A percentile compares a stretch with the other conserved stretches of the same genome.
Evolutionary conservation across 2,797 vertebrate species (phyloP).

Genomic region (Harpagifer antarcticus): DNA sequence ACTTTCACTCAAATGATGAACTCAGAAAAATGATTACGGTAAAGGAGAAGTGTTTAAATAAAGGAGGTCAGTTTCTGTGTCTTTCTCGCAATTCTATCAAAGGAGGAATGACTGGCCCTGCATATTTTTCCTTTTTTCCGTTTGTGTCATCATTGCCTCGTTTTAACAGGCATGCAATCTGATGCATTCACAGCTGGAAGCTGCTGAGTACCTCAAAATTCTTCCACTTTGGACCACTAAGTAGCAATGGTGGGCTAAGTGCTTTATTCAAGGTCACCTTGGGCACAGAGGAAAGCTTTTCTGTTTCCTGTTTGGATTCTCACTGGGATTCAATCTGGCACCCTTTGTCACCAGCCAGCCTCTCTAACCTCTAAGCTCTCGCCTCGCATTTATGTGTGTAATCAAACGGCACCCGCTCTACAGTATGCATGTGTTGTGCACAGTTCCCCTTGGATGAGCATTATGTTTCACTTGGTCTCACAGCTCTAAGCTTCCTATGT

Average conservation of each 20-base stretch:
- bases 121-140: constrained; percentile 8
- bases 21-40: background rate
- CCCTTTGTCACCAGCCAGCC: constrained; percentile 28
- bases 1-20: background rate
- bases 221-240: constrained; percentile 45
- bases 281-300: constrained; percentile 22
- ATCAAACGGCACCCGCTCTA: constrained; percentile 62
- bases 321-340: constrained; percentile 52
- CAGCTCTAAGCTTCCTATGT: constrained; percentile 71
- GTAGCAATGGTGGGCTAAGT: constrained; percentile 44
- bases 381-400: constrained; percentile 24
- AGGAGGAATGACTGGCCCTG: constrained; percentile 14
- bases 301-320: constrained; percentile 23
- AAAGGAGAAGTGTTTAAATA: background rate
- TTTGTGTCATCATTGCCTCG: constrained; percentile 24
- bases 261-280: constrained; percentile 72
- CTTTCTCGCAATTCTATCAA: background rate
- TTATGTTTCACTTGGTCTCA: constrained; percentile 78
- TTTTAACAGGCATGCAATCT: constrained; percentile 65
- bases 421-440: constrained; percentile 69
- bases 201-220: constrained; percentile 58
- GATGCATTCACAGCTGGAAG: constrained; percentile 75
- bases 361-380: constrained; percentile 40
- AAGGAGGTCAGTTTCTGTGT: constrained; percentile 10
- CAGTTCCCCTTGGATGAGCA: constrained; percentile 75